phyloP scores from a whole-genome alignment of 2,797 vertebrate species.

The Psittacula derbiana region DNA sequence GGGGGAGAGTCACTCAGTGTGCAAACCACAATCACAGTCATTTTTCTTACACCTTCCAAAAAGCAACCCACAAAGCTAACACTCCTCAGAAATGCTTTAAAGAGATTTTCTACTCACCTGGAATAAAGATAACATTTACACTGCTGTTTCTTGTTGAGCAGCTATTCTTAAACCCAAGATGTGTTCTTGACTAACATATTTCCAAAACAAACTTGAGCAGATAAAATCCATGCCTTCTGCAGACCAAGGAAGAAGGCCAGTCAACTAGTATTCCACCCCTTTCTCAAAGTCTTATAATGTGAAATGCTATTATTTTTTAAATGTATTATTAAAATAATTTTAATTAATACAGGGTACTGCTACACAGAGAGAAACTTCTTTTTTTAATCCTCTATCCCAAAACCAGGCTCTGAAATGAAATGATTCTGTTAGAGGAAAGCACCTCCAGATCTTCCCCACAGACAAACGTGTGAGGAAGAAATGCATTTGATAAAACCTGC shows the following conservation, averaged over 20 bases:
- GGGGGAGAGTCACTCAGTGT: constrained; percentile 1
- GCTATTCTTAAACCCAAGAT: not conserved
- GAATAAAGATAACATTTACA: constrained; percentile 28
- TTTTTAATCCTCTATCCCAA: not conserved
- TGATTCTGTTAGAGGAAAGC: not conserved
- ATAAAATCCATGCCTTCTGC: not conserved
- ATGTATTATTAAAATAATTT: not conserved
- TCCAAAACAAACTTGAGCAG: not conserved
- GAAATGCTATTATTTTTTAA: not conserved
- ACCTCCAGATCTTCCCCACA: not conserved
- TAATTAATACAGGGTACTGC: not conserved
- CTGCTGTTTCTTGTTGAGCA: not conserved
- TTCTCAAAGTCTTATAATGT: not conserved
- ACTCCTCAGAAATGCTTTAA: not conserved
- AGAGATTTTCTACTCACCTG: constrained; percentile 27
- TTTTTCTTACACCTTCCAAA: constrained; percentile 13
- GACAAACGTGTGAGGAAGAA: not conserved
- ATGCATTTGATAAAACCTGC: rapidly evolving
- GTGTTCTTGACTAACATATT: not conserved
- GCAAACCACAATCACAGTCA: constrained; percentile 18
- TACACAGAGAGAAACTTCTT: not conserved
- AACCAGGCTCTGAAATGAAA: not conserved
- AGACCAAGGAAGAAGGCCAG: not conserved
- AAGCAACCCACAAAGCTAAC: not conserved
- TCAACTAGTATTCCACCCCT: not conserved